Conservation (phyloP, 2,113 vertebrate genomes). For the Cebidichthys violaceus region DNA sequence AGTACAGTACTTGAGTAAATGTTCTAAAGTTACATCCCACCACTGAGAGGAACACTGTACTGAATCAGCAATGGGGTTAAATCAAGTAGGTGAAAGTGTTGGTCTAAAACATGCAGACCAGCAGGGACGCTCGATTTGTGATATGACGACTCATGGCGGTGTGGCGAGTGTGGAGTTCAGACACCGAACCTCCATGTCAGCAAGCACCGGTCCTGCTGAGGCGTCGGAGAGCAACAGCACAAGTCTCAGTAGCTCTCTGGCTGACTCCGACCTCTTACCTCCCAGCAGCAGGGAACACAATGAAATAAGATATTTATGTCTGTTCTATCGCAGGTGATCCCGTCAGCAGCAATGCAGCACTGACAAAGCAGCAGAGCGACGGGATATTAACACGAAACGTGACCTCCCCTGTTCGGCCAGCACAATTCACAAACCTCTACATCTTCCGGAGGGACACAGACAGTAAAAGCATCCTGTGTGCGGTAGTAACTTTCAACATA, state of each 20-base stretch:
- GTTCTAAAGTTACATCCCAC: background rate
- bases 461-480: no score
- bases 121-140: background rate
- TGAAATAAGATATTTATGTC: constrained; percentile 10
- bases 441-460: no score
- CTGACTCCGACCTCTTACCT: constrained; percentile 12
- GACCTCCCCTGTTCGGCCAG: no score
- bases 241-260: constrained; percentile 3
- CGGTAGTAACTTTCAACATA: constrained; percentile 10
- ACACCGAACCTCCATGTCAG: background rate
- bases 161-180: background rate
- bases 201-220: background rate
- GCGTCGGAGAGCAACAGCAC: background rate
- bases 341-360: constrained; percentile 28
- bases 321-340: background rate
- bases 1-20: background rate
- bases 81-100: background rate
- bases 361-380: constrained; percentile 26
- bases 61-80: constrained; percentile 3
- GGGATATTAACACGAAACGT: background rate
- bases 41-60: background rate
- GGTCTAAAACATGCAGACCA: background rate
- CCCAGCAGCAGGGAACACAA: background rate
- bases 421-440: no score
- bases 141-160: background rate